Evolutionary conservation across 1,140 invertebrate genomes (phyloP).

Genomic region (Temnothorax curvispinosus): DNA sequence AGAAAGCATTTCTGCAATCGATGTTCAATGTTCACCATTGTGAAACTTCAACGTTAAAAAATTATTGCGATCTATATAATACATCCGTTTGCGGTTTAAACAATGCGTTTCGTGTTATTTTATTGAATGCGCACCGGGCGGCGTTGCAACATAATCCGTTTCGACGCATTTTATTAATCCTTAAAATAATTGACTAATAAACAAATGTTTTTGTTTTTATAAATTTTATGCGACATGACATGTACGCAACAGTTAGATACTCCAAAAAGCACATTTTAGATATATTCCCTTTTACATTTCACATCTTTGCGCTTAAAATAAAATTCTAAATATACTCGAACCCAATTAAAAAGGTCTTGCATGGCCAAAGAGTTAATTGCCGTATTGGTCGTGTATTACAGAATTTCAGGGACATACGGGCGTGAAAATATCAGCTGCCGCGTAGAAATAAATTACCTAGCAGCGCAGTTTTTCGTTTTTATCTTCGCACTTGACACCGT

Average conservation of each 20-base stretch:
- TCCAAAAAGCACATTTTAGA: not conserved
- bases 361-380: slow-evolving; percentile 23
- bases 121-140: not conserved
- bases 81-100: not conserved
- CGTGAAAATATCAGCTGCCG: slow-evolving; percentile 45
- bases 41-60: slow-evolving; percentile 33
- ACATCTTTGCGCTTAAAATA: not conserved
- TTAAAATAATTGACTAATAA: slow-evolving; percentile 16
- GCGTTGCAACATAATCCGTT: slow-evolving; percentile 11
- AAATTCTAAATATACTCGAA: not conserved
- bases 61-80: slow-evolving; percentile 25
- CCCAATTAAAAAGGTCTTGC: not conserved
- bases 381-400: slow-evolving; percentile 9
- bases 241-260: not conserved
- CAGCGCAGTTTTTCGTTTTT: slow-evolving; percentile 53
- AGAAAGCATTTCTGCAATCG: slow-evolving; percentile 48
- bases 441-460: slow-evolving; percentile 47
- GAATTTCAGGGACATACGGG: slow-evolving; percentile 12
- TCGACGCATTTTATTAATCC: slow-evolving; percentile 17
- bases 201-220: slow-evolving; percentile 3
- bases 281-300: not conserved
- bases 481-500: slow-evolving; percentile 53
- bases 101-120: slow-evolving; percentile 9
- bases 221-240: not conserved
- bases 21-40: slow-evolving; percentile 13